Base-by-base conservation (phyloP, 2,888 invertebrate genomes). In the Drosophila incognita region DNA sequence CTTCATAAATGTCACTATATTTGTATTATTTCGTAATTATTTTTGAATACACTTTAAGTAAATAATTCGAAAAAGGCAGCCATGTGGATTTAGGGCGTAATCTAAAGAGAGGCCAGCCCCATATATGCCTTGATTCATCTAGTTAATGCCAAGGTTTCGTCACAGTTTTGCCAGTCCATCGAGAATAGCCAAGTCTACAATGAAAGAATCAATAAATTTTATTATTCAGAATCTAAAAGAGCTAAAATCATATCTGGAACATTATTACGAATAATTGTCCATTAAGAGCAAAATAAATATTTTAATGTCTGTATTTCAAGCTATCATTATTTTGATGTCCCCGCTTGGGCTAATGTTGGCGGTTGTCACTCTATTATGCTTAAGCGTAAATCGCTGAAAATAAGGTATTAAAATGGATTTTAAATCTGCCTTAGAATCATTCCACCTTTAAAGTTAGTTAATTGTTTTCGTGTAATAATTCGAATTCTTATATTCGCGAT, bases 11-110 rank as follows among this genome's bases (percentile, higher is more conserved):
- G 24, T 46, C 27, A 11, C 27, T 38, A 27, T 42, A 29, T 40
- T 40, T 58, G 24, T 36, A 33, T 48, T 69, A 67, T 24, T 53
- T 13, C 7, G n/a, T 5, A 18, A 4, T 27, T 24, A 18, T 36
- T 36, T 24, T 24, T 27, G 15, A 2, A 54, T 11, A 2, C 18
- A 27, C 54, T 36, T 36, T 33, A 53, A 48, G 21, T 46, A 24
- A 46, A 46, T 24, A 21, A 15, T 8, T 24, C 15, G 15, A 15
- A 15, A 15, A 24, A 21, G 2, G 2, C 0, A 6, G 11, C 21
- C 11, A 8, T 46, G 13, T 21, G n/a, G 21, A 42, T 42, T 11
- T 11, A 11, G 11, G 3, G 1, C 42, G 5, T 6, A 42, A n/a
- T 42, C 42, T n/a, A 11, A n/a, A 6, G 6, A n/a, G 7, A 7